Conservation (phyloP, 2,888 invertebrate genomes). For the Apodemia mormo region DNA sequence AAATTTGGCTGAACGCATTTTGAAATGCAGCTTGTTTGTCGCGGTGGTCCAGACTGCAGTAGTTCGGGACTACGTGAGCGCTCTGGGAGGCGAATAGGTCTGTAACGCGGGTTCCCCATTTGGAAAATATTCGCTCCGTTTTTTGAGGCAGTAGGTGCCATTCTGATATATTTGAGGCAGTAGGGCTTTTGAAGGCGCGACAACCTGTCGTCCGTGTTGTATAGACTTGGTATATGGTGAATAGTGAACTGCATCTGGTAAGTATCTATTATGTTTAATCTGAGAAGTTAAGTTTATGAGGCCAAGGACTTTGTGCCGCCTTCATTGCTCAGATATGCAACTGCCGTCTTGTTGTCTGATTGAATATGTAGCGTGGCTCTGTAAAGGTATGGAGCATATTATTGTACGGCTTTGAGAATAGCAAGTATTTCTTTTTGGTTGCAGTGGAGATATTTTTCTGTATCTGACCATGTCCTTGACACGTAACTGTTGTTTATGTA, state of each 20-base stretch:
- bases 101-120: conserved; percentile 1
- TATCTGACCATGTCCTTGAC: background rate
- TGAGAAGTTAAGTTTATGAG: background rate
- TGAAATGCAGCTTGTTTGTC: background rate
- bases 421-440: conserved; percentile 11
- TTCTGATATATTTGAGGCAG: no score
- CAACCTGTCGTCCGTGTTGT: no score
- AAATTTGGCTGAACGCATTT: conserved; percentile 18
- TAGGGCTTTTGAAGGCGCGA: no score
- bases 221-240: background rate
- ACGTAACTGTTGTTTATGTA: background rate
- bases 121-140: background rate
- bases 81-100: background rate
- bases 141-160: background rate
- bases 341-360: background rate
- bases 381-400: no score
- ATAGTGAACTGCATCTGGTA: background rate
- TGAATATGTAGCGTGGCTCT: background rate
- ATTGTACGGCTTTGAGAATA: background rate
- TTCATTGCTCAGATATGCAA: conserved; percentile 3
- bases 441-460: conserved; percentile 23
- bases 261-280: no score
- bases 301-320: background rate
- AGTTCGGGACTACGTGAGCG: background rate
- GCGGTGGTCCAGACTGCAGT: background rate